phyloP scores from a whole-genome alignment of 2,797 vertebrate genomes.

The Ptychobarbus kaznakovi region DNA sequence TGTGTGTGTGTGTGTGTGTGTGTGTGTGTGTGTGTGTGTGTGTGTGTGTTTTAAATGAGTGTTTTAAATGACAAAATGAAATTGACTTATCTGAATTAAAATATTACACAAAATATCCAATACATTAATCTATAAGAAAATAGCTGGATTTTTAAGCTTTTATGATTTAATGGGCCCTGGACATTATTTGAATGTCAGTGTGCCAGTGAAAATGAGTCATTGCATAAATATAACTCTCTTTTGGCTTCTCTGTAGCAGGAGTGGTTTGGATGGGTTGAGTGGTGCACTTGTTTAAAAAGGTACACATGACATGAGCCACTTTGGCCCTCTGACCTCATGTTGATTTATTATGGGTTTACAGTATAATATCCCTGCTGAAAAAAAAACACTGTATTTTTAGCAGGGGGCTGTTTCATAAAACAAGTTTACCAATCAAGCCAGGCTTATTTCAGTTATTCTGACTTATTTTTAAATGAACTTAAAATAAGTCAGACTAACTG shows the following conservation, averaged over 20 bases:
- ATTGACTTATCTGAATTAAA: not conserved
- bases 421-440: no score
- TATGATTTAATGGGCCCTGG: not conserved
- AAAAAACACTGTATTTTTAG: not conserved
- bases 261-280: not conserved
- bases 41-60: not conserved
- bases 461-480: no score
- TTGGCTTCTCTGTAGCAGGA: not conserved
- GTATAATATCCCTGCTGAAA: not conserved
- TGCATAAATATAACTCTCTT: not conserved
- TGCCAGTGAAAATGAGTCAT: not conserved
- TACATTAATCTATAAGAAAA: not conserved
- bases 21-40: no score
- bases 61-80: not conserved
- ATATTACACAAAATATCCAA: not conserved
- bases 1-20: no score
- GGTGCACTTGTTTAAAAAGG: constrained; percentile 29
- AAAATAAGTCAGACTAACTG: no score
- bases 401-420: no score
- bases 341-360: not conserved
- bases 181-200: not conserved
- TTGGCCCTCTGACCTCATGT: not conserved
- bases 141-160: not conserved
- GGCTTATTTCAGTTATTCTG: no score
- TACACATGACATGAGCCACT: not conserved